Base-by-base conservation (phyloP, 2,888 invertebrate species). In the Thecocarcelia acutangulata region DNA sequence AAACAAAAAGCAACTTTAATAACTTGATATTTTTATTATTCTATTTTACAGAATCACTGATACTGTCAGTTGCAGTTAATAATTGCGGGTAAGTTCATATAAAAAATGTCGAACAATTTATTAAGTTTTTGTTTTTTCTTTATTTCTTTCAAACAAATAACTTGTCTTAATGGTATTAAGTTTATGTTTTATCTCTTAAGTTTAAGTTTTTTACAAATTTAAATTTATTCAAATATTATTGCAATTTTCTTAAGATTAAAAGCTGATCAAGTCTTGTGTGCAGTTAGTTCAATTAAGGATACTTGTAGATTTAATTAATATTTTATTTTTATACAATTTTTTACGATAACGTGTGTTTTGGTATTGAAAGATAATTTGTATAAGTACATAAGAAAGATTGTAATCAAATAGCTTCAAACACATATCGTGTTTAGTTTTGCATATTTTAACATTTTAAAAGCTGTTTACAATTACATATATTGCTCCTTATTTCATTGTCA, bases 41-140 rank as follows among this genome's bases (percentile, higher is more conserved):
- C 5, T 56, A 28, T 33, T 64, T 72, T 78, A 12, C 50, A 78
- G 70, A 64, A 50, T 42, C 64, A 33, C 42, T 77, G 64, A 70
- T 58, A 64, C 15, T 64, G 70, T 58, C 70, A 70, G 19, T 48
- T 50, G 42, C 40, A 50, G 15, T 15, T 48, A 37, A 15, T 42
- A 58, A 70, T 21, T 70, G 50, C 58, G 77, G 33, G 77, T 72
- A 50, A 78, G 77, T 70, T 12, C 13, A 12, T 40, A 15, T 56
- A 24, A 48, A 64, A 33, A 33, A 33, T 33, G 33, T 33, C 3
- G 1, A 8, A 8, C 33, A 33, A 33, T 33, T 33, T 33, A 33
- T 33, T 33, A 24, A 3, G 24, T 33, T 9, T 3, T 74, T 74
- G 12, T 2, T 50, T 61, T 50, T 48, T 3, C n/a, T n/a, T n/a